Conservation (phyloP, 2,113 vertebrate genomes). For the Odocoileus hemionus region DNA sequence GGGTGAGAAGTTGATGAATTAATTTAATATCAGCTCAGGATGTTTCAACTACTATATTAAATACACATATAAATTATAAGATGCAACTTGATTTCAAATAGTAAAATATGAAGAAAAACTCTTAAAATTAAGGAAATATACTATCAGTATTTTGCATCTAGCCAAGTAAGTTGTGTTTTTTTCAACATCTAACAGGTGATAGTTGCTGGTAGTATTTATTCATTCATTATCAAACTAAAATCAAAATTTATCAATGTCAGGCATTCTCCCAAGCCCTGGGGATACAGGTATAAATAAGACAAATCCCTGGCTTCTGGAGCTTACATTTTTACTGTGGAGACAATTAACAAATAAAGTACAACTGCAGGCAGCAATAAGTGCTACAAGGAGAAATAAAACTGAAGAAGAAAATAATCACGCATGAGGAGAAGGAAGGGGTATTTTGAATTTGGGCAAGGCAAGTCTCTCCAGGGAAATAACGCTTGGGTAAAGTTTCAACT, state of each 20-base stretch:
- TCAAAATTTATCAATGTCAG: background rate
- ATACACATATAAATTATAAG: background rate
- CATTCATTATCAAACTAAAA: background rate
- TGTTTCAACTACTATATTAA: background rate
- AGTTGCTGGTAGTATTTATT: background rate
- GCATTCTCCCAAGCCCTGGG: background rate
- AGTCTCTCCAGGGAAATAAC: background rate
- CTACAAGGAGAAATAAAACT: conserved; percentile 17
- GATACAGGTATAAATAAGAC: background rate
- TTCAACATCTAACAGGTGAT: background rate
- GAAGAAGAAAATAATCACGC: background rate
- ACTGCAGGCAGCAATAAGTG: background rate
- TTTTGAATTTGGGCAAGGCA: background rate
- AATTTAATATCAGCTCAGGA: background rate
- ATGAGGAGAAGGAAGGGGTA: background rate
- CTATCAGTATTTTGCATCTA: background rate
- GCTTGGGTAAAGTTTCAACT: background rate
- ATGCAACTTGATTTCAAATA: background rate
- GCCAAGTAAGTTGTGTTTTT: background rate
- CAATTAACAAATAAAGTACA: background rate
- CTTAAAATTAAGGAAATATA: background rate
- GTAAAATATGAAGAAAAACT: background rate
- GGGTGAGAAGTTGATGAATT: background rate
- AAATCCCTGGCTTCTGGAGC: background rate
- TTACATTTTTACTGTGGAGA: conserved; percentile 8